phyloP scores from a whole-genome alignment of 2,797 vertebrate genomes.

The Mormyrus proboscirostris region DNA sequence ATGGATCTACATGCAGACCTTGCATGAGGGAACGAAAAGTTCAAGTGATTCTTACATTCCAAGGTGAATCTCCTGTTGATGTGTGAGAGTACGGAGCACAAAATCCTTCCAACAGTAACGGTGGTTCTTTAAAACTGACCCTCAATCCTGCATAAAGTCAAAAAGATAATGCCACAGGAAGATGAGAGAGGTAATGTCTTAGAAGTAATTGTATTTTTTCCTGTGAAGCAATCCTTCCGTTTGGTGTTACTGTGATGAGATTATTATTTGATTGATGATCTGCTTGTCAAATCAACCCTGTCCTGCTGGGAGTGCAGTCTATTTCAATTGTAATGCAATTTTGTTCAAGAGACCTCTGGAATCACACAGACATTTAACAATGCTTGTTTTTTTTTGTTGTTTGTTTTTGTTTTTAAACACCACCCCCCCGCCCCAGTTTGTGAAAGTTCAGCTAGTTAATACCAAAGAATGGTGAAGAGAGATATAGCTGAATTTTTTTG shows the following conservation, averaged over 20 bases:
- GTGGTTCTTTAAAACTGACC: not conserved
- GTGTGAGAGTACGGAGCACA: not conserved
- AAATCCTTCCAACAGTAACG: not conserved
- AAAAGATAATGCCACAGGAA: not conserved
- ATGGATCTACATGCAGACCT: not conserved
- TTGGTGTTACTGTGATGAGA: constrained; percentile 50
- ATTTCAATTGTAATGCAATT: constrained; percentile 48
- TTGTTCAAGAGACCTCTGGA: constrained; percentile 22
- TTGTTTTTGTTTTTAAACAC: not conserved
- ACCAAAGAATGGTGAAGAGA: not conserved
- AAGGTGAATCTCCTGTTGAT: not conserved
- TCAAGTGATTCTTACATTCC: not conserved
- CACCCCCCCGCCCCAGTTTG: not conserved
- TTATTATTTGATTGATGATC: constrained; percentile 56
- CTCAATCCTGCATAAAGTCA: not conserved
- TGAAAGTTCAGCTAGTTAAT: not conserved
- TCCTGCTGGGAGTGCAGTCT: constrained; percentile 24
- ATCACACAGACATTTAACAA: not conserved
- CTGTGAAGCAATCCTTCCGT: constrained; percentile 40
- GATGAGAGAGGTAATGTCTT: constrained; percentile 10
- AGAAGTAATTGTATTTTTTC: constrained; percentile 38
- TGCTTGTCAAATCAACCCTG: constrained; percentile 48
- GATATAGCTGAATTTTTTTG: not conserved
- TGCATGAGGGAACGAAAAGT: not conserved
- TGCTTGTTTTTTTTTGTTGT: not conserved